phyloP scores from a whole-genome alignment of 2,113 vertebrate genomes.

The Ardeotis arabs region DNA sequence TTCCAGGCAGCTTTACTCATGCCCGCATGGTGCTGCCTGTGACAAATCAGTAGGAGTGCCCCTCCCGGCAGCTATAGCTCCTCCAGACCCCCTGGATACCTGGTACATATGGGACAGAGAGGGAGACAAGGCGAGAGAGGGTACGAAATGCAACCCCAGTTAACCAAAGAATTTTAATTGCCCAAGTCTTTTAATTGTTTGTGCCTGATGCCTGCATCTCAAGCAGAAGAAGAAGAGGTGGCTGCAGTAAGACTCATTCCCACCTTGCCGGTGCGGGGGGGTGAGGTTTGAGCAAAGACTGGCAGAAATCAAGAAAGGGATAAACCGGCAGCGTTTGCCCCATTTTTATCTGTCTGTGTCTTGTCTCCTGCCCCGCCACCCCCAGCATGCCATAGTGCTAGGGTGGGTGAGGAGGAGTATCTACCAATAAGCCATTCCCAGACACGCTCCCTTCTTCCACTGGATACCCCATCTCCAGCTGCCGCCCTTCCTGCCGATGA shows the following conservation, averaged over 20 bases:
- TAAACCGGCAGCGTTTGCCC: background rate
- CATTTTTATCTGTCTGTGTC: background rate
- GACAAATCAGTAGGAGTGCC: background rate
- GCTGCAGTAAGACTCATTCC: background rate
- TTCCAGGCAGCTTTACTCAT: background rate
- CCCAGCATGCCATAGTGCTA: fast-evolving
- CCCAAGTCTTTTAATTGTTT: background rate
- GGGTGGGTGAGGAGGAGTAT: background rate
- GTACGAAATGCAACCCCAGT: background rate
- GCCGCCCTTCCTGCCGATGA: background rate
- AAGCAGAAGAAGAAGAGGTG: background rate
- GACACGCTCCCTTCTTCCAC: background rate
- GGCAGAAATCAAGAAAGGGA: background rate
- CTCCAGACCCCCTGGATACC: background rate
- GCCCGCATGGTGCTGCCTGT: background rate
- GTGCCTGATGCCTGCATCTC: background rate
- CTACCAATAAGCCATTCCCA: background rate
- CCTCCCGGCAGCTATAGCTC: background rate
- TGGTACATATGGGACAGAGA: background rate
- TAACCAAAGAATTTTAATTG: background rate
- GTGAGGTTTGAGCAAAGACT: background rate
- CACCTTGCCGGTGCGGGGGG: background rate
- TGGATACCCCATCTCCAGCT: background rate
- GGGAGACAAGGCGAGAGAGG: background rate
- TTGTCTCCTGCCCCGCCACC: background rate